Base-by-base conservation (phyloP, 1,140 invertebrate genomes). In the Sminthurides bifidus region DNA sequence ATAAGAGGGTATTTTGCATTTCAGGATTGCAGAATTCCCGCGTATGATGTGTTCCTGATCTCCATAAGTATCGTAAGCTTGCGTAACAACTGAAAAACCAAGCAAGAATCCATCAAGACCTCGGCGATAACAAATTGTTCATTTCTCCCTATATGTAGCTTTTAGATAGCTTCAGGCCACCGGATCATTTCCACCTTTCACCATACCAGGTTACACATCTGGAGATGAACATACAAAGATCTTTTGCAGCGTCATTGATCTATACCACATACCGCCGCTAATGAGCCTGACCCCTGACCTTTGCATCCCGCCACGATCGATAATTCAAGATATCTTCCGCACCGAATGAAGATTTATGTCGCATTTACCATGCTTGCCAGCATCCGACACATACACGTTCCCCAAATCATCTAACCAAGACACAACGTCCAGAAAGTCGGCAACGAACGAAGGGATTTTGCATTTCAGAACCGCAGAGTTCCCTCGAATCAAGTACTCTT, bases 381-480 rank as follows among this genome's bases (percentile, higher is more conserved):
- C 41, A 10, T 23, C 41, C 10, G 41, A 23, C 6, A 43, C 41
- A 43, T 43, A 43, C 10, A 70, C 84, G 82, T 66, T 83, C 41
- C 31, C 83, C 84, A 73, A 87, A 49, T 82, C 85, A 69, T 90
- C 79, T 44, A 85, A 81, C 92, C 92, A 95, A 8, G 85, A 84
- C 23, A 87, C 76, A 58, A 94, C 85, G 61, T 77, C 79, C 24
- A 95, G 85, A 72, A 92, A 93, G 74, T 93, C 88, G 40, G 85
- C 84, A 41, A 93, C 86, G 71, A 89, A 94, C 40, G 85, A 87
- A 19, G 90, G 91, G 64, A 93, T 85, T 66, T 84, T 82, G 74
- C 91, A 95, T 72, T 89, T 90, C 66, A 95, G 74, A 54, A 93
- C 82, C 46, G 87, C 90, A 44, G 87, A 84, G 72, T 92, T 92